These are phyloP conservation scores for Apis cerana DNA, from an alignment of 1,140 invertebrate species.

Conservation along the genomic window DNA sequence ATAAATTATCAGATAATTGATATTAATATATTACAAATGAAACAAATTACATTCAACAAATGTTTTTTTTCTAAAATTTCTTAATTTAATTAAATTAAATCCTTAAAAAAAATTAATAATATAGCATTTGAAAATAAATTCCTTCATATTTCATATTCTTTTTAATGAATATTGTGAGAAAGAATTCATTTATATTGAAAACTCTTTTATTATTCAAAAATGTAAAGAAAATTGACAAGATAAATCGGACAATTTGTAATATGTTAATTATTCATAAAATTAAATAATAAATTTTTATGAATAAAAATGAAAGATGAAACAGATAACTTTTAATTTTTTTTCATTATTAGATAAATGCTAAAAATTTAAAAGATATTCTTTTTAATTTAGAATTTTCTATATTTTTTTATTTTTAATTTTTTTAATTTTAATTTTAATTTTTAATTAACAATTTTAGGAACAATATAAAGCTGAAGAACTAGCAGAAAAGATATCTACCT, in stretches of 20 bases:
- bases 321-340: not conserved
- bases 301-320: too few species aligned
- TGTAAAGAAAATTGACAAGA: too few species aligned
- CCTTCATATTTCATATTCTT: too few species aligned
- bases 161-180: too few species aligned
- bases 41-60: too few species aligned
- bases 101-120: not conserved
- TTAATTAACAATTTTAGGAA: conserved; percentile 73
- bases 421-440: too few species aligned
- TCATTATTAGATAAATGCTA: not conserved
- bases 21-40: too few species aligned
- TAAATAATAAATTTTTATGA: too few species aligned
- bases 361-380: not conserved
- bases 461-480: conserved; percentile 84
- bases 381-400: not conserved
- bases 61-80: too few species aligned
- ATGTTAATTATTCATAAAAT: not conserved
- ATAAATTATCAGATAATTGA: not conserved
- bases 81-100: too few species aligned
- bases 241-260: not conserved
- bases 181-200: too few species aligned
- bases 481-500: conserved; percentile 81
- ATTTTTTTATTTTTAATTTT: not conserved
- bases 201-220: too few species aligned
- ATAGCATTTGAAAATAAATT: not conserved